phyloP scores from a whole-genome alignment of 2,113 vertebrate genomes.

The Glaucidium brasilianum region DNA sequence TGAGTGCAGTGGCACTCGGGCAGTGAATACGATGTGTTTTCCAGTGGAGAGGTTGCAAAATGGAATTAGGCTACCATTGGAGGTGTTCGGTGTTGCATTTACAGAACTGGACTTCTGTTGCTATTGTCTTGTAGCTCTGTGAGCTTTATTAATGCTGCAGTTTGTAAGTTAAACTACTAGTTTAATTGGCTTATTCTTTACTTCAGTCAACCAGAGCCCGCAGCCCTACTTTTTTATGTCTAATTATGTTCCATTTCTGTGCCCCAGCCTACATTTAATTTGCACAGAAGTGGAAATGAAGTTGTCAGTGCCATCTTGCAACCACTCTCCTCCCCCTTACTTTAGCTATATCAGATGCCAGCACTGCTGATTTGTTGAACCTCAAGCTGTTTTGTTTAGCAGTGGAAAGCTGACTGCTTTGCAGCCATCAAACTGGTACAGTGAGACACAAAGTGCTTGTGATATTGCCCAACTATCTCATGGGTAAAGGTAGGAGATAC shows the following conservation, averaged over 20 bases:
- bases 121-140: not conserved
- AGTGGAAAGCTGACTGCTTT: not conserved
- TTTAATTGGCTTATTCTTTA: not conserved
- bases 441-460: not conserved
- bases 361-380: conserved; percentile 33
- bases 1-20: not conserved
- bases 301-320: not conserved
- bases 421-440: not conserved
- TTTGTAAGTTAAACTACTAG: not conserved
- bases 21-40: not conserved
- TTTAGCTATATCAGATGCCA: conserved; percentile 33
- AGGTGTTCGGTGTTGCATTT: not conserved
- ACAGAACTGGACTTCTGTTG: not conserved
- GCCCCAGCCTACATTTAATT: conserved; percentile 19
- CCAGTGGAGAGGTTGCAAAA: not conserved
- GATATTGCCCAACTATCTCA: not conserved
- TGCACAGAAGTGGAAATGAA: conserved; percentile 31
- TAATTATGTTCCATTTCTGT: conserved; percentile 15
- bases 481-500: conserved; percentile 25
- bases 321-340: conserved; percentile 33
- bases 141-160: not conserved
- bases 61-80: not conserved
- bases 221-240: conserved; percentile 1
- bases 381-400: conserved; percentile 31
- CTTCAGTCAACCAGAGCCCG: not conserved